Evolutionary conservation across 2,888 invertebrate species (phyloP), one percentile per base, ranked within the genome.

Genomic region (Lasioglossum leucozonium): DNA sequence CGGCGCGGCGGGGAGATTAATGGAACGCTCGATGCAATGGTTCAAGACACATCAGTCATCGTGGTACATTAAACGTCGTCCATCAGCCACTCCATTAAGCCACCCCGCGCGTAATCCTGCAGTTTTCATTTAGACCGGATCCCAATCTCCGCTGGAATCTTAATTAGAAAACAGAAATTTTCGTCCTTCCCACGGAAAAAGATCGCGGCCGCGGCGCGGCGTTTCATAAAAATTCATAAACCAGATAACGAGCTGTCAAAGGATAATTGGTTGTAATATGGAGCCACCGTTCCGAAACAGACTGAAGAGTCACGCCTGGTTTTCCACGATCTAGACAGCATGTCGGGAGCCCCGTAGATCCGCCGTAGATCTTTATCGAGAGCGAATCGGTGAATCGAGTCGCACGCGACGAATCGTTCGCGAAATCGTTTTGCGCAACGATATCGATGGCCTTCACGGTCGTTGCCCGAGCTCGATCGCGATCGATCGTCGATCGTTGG

Each of bases 381-480:
- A 58, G 16, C 58, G 58, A 30, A 58, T 58, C 58, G 26, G 26
- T 26, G 26, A 30, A 58, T 58, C 58, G 58, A 26, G 58, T 26
- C 58, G 58, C 58, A 26, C 58, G 58, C 58, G n/a, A 69, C 22
- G 72, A 71, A 72, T 73, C 37, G 72, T 75, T 84, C 51, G 62
- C 30, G 37, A 58, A 77, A 77, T 82, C 81, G 72, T n/a, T 85
- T 34, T 76, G 55, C 47, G 51, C 51, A 72, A 81, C 18, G 74
- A 51, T 72, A 34, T 47, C 16, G 37, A 37, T 72, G 85, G 79
- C 88, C 90, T 91, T 92, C 91, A 86, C 87, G 92, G 91, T 90
- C 88, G 87, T 85, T 89, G 86, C 51, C 30, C 30, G 42, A 47
- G 51, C 18, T 42, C 18, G 72, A 69, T 72, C 82, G 47, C 22